phyloP scores from a whole-genome alignment of 2,888 invertebrate genomes.

The Coenonympha glycerion region DNA sequence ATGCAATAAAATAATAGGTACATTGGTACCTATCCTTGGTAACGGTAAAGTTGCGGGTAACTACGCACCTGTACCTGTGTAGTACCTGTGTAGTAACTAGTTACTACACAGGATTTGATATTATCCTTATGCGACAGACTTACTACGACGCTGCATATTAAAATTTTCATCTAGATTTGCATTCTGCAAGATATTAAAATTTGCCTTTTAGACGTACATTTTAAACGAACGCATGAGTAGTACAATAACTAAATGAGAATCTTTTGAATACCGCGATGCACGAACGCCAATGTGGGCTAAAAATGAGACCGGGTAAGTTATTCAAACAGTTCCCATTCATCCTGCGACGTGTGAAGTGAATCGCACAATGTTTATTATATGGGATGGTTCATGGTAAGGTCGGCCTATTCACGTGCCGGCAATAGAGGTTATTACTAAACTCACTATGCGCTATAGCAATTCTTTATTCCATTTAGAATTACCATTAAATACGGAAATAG shows the following conservation, averaged over 20 bases:
- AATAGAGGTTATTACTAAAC: conserved; percentile 41
- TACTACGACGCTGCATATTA: conserved; percentile 19
- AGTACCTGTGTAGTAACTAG: too few relatives aligned
- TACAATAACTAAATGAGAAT: conserved; percentile 1
- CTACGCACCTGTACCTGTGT: too few relatives aligned
- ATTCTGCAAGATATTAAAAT: conserved; percentile 5
- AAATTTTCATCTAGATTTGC: neutral
- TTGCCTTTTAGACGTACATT: neutral
- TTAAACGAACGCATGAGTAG: neutral
- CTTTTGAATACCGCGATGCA: conserved; percentile 11
- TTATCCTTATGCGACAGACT: neutral
- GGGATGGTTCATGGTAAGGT: conserved; percentile 57
- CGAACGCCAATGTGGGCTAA: conserved; percentile 2
- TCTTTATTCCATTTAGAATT: conserved; percentile 31
- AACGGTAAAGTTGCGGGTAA: too few relatives aligned
- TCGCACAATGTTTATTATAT: conserved; percentile 42
- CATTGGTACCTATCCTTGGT: too few relatives aligned
- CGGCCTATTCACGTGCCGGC: conserved; percentile 56
- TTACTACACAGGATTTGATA: neutral
- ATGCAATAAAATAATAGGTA: too few relatives aligned
- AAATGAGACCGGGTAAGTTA: conserved; percentile 30
- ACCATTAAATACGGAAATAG: conserved; percentile 19
- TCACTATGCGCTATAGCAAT: conserved; percentile 41
- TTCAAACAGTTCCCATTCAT: conserved; percentile 55
- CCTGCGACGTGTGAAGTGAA: conserved; percentile 43